Conservation (phyloP, 2,797 vertebrate genomes). For the Pangasius djambal region DNA sequence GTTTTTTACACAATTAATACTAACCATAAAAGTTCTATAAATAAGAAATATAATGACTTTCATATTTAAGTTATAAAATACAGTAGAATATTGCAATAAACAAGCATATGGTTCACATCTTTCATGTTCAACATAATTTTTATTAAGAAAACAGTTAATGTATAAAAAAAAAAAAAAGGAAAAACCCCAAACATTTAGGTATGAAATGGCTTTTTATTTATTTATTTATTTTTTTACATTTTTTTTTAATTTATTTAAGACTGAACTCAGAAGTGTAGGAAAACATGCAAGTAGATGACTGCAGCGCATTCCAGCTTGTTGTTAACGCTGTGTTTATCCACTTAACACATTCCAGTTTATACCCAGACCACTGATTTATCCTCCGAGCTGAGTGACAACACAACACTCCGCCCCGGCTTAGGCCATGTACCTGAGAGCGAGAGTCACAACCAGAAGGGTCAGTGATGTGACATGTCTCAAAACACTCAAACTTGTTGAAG, state of each 20-base stretch:
- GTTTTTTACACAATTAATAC: conserved; percentile 40
- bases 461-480: not conserved
- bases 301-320: not conserved
- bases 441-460: conserved; percentile 18
- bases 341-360: not conserved
- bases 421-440: conserved; percentile 36
- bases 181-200: not conserved
- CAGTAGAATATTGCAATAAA: not conserved
- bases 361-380: conserved; percentile 9
- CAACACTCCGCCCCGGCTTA: not conserved
- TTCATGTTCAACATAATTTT: not conserved
- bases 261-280: not conserved
- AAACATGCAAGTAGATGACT: not conserved
- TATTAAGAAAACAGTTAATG: not conserved
- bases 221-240: too few species aligned
- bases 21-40: not conserved
- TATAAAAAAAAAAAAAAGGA: not conserved
- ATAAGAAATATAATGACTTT: too few species aligned
- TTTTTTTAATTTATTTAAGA: not conserved
- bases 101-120: not conserved
- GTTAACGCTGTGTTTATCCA: not conserved
- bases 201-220: not conserved
- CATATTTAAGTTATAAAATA: conserved; percentile 25
- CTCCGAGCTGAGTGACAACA: conserved; percentile 12
- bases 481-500: not conserved